A percentile compares a stretch with the other conserved stretches of the same genome.
phyloP scores from a whole-genome alignment of 2,888 invertebrate genomes.

The Acleris literana region DNA sequence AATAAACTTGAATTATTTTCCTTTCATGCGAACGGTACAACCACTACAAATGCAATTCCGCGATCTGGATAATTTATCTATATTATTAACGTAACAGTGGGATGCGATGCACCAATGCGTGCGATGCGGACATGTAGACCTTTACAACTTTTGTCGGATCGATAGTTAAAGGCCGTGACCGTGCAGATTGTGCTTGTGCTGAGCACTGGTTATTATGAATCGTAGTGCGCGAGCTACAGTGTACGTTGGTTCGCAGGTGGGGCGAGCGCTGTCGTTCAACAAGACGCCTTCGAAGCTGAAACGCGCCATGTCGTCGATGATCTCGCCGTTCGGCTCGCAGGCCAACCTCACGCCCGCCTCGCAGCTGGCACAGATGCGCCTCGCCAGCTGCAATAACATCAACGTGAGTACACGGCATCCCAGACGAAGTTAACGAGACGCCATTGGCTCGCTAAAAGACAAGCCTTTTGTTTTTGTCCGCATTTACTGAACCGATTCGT shows the following conservation, averaged over 20 bases:
- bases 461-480: neutral
- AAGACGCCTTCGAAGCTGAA: conserved; percentile 97
- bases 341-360: conserved; percentile 92
- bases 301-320: conserved; percentile 97
- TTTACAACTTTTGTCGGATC: too few species aligned
- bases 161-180: too few species aligned
- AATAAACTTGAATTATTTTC: too few species aligned
- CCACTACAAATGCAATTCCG: too few species aligned
- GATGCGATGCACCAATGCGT: too few species aligned
- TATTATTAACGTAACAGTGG: too few species aligned
- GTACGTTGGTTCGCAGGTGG: conserved; percentile 82
- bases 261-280: conserved; percentile 97
- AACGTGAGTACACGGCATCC: conserved; percentile 85
- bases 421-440: neutral
- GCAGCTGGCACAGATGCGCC: conserved; percentile 92
- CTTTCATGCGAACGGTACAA: too few species aligned
- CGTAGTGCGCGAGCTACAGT: conserved; percentile 17
- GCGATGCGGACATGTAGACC: too few species aligned
- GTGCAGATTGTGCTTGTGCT: too few species aligned
- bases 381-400: conserved; percentile 93
- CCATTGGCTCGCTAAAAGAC: neutral
- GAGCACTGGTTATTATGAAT: too few species aligned
- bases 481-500: too few species aligned
- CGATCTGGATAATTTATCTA: too few species aligned
- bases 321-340: conserved; percentile 94